A percentile compares a stretch with the other conserved stretches of the same genome.
Evolutionary conservation across 2,113 vertebrate genomes (phyloP).

Genomic region (Colinus virginianus): DNA sequence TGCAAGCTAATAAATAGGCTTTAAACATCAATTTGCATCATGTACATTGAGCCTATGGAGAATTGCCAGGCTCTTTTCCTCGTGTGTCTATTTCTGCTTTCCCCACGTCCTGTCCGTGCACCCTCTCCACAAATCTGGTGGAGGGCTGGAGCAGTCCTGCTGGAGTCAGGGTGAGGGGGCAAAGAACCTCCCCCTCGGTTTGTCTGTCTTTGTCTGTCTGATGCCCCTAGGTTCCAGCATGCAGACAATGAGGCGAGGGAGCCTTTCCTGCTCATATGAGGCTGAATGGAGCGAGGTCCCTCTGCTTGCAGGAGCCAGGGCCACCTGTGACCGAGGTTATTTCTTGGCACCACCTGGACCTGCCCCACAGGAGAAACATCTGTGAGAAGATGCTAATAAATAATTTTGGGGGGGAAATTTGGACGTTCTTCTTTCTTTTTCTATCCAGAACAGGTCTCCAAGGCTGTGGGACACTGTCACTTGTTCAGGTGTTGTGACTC

Average conservation of each 20-base stretch:
- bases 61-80: not conserved
- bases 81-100: not conserved
- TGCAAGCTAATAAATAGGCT: constrained; percentile 68
- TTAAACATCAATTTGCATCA: constrained; percentile 57
- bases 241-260: not conserved
- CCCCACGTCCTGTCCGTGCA: not conserved
- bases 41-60: not conserved
- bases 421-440: not conserved
- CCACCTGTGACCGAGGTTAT: not conserved
- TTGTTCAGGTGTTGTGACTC: not conserved
- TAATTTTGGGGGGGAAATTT: not conserved
- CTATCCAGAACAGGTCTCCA: not conserved
- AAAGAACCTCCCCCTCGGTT: not conserved
- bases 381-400: not conserved
- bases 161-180: not conserved
- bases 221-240: not conserved
- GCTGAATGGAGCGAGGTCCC: not conserved
- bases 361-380: not conserved
- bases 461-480: not conserved
- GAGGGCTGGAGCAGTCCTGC: not conserved
- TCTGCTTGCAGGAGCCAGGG: not conserved
- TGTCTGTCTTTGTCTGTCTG: not conserved
- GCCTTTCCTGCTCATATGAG: not conserved
- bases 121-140: not conserved
- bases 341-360: not conserved